Evolutionary conservation across 1,140 invertebrate genomes (phyloP).

Genomic region (Papilio xuthus): DNA sequence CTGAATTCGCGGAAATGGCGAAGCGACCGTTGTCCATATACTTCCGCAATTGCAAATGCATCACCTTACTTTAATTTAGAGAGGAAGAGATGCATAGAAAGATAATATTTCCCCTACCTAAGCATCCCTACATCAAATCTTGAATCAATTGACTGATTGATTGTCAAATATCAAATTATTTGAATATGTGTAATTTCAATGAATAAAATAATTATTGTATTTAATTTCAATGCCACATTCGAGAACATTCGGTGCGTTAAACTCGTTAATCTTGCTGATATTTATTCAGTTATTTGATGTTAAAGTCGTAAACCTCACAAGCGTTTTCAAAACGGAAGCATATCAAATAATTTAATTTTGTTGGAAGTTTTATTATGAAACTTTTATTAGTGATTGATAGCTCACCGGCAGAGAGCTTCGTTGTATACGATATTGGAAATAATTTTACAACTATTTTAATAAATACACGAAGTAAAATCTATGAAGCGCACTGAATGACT

Average conservation of each 20-base stretch:
- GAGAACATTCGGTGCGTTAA: constrained; percentile 2
- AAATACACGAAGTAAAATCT: constrained; percentile 43
- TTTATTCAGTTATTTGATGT: constrained; percentile 19
- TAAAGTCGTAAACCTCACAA: constrained; percentile 1
- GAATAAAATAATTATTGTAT: not conserved
- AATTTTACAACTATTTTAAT: constrained; percentile 16
- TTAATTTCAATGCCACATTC: not conserved
- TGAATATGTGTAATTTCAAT: not conserved
- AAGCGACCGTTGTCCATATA: no score
- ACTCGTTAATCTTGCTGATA: constrained; percentile 14
- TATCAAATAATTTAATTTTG: constrained; percentile 9
- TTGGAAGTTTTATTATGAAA: not conserved
- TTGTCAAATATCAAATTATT: not conserved
- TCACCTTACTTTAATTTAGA: no score
- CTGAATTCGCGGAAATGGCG: no score
- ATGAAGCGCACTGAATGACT: constrained; percentile 42
- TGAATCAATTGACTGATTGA: not conserved
- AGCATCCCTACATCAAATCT: no score
- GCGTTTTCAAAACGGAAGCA: constrained; percentile 18
- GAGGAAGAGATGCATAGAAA: no score
- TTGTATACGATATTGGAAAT: not conserved
- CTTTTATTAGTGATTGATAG: constrained; percentile 28
- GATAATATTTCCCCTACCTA: no score
- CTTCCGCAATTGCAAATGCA: no score
- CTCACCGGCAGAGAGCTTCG: not conserved